phyloP scores from a whole-genome alignment of 2,113 vertebrate species.

The Xiphias gladius region DNA sequence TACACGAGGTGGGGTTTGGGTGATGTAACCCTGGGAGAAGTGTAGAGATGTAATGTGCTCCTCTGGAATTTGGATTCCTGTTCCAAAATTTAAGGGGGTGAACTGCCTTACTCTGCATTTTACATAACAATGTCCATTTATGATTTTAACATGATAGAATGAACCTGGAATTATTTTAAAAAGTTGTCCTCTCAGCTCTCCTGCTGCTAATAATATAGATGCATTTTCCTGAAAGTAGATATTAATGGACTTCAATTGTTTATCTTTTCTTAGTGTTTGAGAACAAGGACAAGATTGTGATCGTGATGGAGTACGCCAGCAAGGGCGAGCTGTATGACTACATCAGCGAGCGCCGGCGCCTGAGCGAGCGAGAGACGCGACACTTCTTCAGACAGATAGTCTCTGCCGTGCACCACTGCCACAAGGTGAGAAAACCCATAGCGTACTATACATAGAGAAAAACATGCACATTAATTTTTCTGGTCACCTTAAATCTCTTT shows the following conservation, averaged over 20 bases:
- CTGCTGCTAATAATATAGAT: not conserved
- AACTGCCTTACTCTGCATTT: constrained; percentile 20
- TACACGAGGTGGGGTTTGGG: constrained; percentile 67
- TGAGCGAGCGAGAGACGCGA: constrained; percentile 94
- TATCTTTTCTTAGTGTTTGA: constrained; percentile 91
- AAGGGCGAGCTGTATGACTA: constrained; percentile 98
- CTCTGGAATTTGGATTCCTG: constrained; percentile 51
- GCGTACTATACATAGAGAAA: not conserved
- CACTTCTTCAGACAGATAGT: constrained; percentile 98
- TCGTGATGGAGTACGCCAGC: constrained; percentile 96
- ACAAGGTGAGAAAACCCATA: constrained; percentile 88
- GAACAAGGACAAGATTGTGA: constrained; percentile 99
- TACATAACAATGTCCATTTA: constrained; percentile 28
- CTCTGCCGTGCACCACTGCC: constrained; percentile 96
- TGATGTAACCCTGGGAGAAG: constrained; percentile 75
- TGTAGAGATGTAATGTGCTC: constrained; percentile 44
- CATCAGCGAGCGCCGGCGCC: constrained; percentile 93
- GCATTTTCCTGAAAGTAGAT: constrained; percentile 5
- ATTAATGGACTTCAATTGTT: constrained; percentile 39
- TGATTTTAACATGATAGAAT: constrained; percentile 33
- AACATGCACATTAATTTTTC: constrained; percentile 2
- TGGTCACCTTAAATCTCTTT: constrained; percentile 1
- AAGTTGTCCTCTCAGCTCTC: constrained; percentile 8
- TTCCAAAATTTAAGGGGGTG: constrained; percentile 48
- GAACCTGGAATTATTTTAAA: constrained; percentile 11